Conservation (phyloP, 2,113 vertebrate genomes). For the Athene noctua region DNA sequence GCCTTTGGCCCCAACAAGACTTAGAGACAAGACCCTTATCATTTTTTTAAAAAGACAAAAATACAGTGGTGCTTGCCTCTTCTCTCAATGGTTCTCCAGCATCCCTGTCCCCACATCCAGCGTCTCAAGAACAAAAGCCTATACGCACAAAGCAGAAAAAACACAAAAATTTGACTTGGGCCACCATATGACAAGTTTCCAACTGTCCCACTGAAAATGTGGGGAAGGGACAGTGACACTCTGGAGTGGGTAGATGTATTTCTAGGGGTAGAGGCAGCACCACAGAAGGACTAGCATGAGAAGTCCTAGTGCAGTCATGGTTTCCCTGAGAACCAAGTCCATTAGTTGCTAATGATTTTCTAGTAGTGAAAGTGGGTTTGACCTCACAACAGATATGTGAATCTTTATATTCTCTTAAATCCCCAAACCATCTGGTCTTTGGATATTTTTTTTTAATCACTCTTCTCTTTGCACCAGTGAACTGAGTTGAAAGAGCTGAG, state of each 20-base stretch:
- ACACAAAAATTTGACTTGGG: not conserved
- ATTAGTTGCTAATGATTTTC: not conserved
- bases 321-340: not conserved
- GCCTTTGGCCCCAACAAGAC: not conserved
- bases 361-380: not conserved
- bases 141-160: not conserved
- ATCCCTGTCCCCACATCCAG: not conserved
- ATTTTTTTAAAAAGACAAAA: not conserved
- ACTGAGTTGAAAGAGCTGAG: not conserved
- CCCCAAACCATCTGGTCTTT: slow-evolving; percentile 12
- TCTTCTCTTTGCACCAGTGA: slow-evolving; percentile 24
- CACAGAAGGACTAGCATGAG: not conserved
- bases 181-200: not conserved
- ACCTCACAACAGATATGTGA: not conserved
- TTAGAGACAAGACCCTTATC: not conserved
- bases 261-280: not conserved
- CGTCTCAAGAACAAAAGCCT: not conserved
- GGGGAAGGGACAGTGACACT: not conserved
- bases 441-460: not conserved
- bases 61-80: not conserved
- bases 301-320: not conserved
- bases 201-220: not conserved
- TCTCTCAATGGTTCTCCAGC: not conserved
- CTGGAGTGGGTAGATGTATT: not conserved
- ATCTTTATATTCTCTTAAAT: not conserved